Conservation (phyloP, 2,797 vertebrate species). For the Mastacembelus armatus region DNA sequence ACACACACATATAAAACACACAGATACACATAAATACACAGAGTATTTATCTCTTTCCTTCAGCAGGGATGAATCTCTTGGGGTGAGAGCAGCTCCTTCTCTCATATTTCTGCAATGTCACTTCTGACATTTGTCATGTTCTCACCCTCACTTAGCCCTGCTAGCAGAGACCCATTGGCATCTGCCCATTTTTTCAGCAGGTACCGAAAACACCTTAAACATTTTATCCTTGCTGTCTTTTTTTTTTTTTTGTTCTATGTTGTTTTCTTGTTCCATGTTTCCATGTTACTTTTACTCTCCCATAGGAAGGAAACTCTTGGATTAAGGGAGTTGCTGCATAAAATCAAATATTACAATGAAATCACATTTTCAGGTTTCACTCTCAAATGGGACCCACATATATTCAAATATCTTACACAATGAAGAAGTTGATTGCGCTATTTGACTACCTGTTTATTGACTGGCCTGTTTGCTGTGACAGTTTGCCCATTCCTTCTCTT, state of each 20-base stretch:
- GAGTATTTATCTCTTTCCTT: constrained; percentile 72
- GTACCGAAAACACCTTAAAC: constrained; percentile 18
- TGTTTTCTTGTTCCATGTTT: too few relatives aligned
- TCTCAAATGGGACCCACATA: background rate
- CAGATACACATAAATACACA: constrained; percentile 56
- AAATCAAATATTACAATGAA: too few relatives aligned
- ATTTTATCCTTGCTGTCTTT: constrained; percentile 13
- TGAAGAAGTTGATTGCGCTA: background rate
- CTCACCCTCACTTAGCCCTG: constrained; percentile 51
- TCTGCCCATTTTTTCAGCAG: constrained; percentile 19
- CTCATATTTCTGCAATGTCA: constrained; percentile 72
- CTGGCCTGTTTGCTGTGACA: too few relatives aligned
- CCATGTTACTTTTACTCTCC: too few relatives aligned
- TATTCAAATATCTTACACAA: background rate
- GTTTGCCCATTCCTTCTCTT: background rate
- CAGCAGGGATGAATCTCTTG: constrained; percentile 62
- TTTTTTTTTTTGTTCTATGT: too few relatives aligned
- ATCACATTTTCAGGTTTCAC: constrained; percentile 3
- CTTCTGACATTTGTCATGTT: constrained; percentile 73
- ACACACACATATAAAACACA: constrained; percentile 45
- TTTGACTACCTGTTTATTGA: too few relatives aligned
- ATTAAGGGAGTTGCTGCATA: too few relatives aligned
- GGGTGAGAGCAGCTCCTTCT: constrained; percentile 62
- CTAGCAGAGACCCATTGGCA: constrained; percentile 30
- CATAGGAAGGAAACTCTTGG: too few relatives aligned